Percentiles rank a stretch among this genome's conserved stretches.
These are phyloP conservation scores for Ormyrus rosae DNA, from an alignment of 2,888 invertebrate genomes.

Conservation along the genomic window DNA sequence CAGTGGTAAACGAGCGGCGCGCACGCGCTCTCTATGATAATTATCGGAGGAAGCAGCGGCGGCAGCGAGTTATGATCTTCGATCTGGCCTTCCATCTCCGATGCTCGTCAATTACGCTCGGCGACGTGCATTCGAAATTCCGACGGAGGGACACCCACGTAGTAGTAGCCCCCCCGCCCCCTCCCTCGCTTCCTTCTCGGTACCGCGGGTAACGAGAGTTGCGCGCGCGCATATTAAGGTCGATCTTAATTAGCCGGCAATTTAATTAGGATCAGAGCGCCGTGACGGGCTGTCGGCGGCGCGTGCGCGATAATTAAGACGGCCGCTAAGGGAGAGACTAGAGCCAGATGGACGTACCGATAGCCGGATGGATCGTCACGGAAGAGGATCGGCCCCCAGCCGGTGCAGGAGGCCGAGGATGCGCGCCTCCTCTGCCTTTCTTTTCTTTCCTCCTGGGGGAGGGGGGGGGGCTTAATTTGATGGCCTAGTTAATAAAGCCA, in stretches of 20 bases:
- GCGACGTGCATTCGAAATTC: slow-evolving; percentile 18
- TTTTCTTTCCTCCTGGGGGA: background rate
- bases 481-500: background rate
- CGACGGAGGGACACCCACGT: slow-evolving; percentile 46
- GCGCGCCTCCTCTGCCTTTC: slow-evolving; percentile 27
- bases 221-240: slow-evolving; percentile 69
- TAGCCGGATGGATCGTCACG: slow-evolving; percentile 67
- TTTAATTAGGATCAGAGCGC: slow-evolving; percentile 73
- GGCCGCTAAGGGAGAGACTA: slow-evolving; percentile 54
- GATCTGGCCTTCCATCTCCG: slow-evolving; percentile 24
- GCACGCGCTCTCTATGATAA: slow-evolving; percentile 58
- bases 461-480: slow-evolving; percentile 20
- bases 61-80: slow-evolving; percentile 49
- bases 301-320: slow-evolving; percentile 71
- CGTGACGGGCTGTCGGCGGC: slow-evolving; percentile 71
- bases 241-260: slow-evolving; percentile 74
- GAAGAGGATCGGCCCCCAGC: slow-evolving; percentile 65
- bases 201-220: slow-evolving; percentile 47
- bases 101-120: slow-evolving; percentile 36
- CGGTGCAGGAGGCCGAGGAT: background rate
- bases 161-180: background rate
- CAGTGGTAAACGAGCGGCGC: slow-evolving; percentile 25
- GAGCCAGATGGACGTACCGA: slow-evolving; percentile 37
- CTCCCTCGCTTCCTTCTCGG: slow-evolving; percentile 51
- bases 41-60: slow-evolving; percentile 59